A percentile compares a stretch with the other conserved stretches of the same genome.
phyloP scores from a whole-genome alignment of 2,888 invertebrate species.

The Bellardia pandia region DNA sequence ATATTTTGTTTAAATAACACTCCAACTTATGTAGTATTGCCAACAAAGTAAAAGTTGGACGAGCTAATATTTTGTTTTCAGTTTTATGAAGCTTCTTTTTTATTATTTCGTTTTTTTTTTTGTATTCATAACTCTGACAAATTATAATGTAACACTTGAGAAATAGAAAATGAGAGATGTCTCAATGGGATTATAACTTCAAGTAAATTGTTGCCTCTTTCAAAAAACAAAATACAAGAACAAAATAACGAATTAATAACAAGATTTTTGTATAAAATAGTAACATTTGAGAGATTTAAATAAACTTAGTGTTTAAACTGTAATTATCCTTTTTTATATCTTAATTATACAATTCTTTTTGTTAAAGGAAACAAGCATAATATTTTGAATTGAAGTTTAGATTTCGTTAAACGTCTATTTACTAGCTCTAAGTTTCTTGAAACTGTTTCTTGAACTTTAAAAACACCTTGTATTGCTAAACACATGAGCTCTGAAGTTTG shows the following conservation, averaged over 20 bases:
- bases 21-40: constrained; percentile 51
- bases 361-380: too few species aligned
- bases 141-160: constrained; percentile 69
- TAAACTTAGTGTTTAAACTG: neutral
- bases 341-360: too few species aligned
- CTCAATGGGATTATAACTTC: constrained; percentile 71
- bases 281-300: neutral
- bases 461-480: too few species aligned
- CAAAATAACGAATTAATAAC: neutral
- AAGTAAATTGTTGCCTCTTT: constrained; percentile 54
- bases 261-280: neutral
- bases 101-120: constrained; percentile 8
- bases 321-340: neutral
- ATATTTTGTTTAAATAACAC: constrained; percentile 66
- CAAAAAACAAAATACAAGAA: neutral
- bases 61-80: constrained; percentile 65
- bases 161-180: constrained; percentile 66
- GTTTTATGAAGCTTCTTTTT: neutral
- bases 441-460: too few species aligned
- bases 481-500: too few species aligned
- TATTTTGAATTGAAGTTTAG: too few species aligned
- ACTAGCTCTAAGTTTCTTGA: too few species aligned
- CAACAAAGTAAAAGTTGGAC: constrained; percentile 54
- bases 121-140: constrained; percentile 58
- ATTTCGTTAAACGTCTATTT: too few species aligned